Base-by-base conservation (phyloP, 2,888 invertebrate genomes). In the Tenthredo mesomela region DNA sequence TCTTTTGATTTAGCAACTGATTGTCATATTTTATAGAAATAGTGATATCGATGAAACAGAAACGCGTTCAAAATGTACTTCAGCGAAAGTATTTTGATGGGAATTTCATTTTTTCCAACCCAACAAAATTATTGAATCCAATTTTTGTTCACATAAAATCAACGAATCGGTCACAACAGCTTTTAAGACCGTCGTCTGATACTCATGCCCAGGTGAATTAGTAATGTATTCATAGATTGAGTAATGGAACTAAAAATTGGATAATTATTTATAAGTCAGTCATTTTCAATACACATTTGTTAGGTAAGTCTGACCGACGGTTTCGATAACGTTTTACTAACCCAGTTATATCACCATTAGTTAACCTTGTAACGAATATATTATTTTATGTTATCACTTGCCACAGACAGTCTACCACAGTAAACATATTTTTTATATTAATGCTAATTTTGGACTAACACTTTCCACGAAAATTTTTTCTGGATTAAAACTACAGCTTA, bases 311-410 rank as follows among this genome's bases (percentile, higher is more conserved):
- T n/a, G 9, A 21, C 7, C 15, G 15, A 33, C 18, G 18, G 21
- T 43, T 47, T 21, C 12, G 12, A 73, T 21, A 73, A 18, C 21
- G 29, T 29, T 1, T 12, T 3, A 73, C 1, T 21, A 15, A 9
- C 5, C 40, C 21, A 21, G 43, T 73, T n/a, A 73, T 21, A 12
- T 21, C 71, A 21, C 21, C 5, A 43, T 73, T 73, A 7, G 43
- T 21, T 40, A 15, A 73, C 71, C 71, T 40, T 73, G 71, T 21
- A 25, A 9, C 71, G 71, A 73, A 43, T 43, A 73, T 10, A 73
- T 43, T 73, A 43, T 43, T 43, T 12, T 43, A 21, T 29, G 29
- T 43, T 5, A 10, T 43, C 2, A 18, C 21, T 7, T 40, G 10
- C 7, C 40, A 1, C 7, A 2, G 40, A 40, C 10, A n/a, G 21